A percentile compares a stretch with the other conserved stretches of the same genome.
Conservation (phyloP, 2,113 vertebrate species). For the Equus przewalskii region DNA sequence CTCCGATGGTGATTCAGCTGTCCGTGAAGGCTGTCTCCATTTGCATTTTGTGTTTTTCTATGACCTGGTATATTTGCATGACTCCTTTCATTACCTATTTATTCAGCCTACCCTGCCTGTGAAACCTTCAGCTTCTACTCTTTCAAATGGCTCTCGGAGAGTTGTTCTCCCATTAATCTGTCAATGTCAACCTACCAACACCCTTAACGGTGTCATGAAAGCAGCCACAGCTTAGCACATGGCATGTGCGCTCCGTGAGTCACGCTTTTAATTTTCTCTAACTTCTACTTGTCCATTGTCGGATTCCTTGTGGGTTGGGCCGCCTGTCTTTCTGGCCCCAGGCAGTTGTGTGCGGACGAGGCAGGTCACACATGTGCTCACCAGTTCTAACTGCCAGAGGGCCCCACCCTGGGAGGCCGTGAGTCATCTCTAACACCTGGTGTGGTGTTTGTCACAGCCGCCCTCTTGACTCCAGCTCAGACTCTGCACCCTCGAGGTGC, state of each 20-base stretch:
- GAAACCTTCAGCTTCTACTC: slow-evolving; percentile 43
- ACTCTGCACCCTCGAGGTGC: slow-evolving; percentile 40
- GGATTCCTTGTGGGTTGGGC: not conserved
- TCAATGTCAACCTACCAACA: slow-evolving; percentile 59
- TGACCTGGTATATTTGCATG: not conserved
- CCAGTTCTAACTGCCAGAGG: not conserved
- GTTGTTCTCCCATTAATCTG: slow-evolving; percentile 57
- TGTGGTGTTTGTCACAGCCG: not conserved
- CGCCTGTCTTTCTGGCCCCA: slow-evolving; percentile 9
- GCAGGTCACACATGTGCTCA: not conserved
- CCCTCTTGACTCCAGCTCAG: not conserved
- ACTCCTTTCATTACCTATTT: slow-evolving; percentile 13
- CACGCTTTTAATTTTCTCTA: slow-evolving; percentile 50
- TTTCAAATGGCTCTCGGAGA: slow-evolving; percentile 52
- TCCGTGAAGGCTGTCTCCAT: not conserved
- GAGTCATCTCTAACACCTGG: slow-evolving; percentile 77
- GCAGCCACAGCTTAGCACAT: slow-evolving; percentile 7
- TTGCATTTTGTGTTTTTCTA: slow-evolving; percentile 42
- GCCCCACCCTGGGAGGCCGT: slow-evolving; percentile 52
- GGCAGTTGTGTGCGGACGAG: not conserved
- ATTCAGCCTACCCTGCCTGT: not conserved
- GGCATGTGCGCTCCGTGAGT: not conserved
- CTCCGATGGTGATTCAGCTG: not conserved
- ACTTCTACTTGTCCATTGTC: not conserved
- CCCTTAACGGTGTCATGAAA: not conserved